Base-by-base conservation (phyloP, 1,140 invertebrate genomes). In the Lepidurus apus region DNA sequence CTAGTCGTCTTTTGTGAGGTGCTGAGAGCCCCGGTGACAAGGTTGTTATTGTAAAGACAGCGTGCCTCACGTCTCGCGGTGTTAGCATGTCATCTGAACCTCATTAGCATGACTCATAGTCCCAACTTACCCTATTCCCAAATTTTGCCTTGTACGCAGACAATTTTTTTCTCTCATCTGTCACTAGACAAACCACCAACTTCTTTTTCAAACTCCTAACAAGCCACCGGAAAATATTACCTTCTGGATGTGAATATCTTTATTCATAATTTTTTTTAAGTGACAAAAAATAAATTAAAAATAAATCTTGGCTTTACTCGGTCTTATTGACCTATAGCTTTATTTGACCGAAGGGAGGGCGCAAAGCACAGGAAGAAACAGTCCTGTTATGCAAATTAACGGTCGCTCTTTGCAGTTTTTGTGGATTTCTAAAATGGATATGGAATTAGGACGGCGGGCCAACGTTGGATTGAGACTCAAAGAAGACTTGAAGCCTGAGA, bases 11-110 rank as follows among this genome's bases (percentile, higher is more conserved):
- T 47, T 65, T 65, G 53, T 65, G 53, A 65, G 53, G 53, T 65
- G 53, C 53, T 65, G 53, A 65, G 53, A 65, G 53, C 53, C 53
- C 53, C 9, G 53, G 53, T 65, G 53, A 65, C 53, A 65, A 65
- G 53, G 53, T 65, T 65, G 21, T 65, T 65, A 65, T 65, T 65
- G 53, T 65, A 65, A 65, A 65, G 53, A 17, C 53, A 65, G 53
- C 53, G 53, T 65, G 53, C 53, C 53, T 65, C 53, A 21, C n/a
- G 53, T 65, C 53, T 65, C 53, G 21, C 21, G 53, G 53, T 65
- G 53, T 65, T 65, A 17, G n/a, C 53, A 7, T 65, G n/a, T 65
- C n/a, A 65, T 65, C 53, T 65, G 17, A 65, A 65, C 53, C 53
- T 65, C 53, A 65, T 65, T 65, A 65, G 53, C 53, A 65, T 65